A percentile compares a stretch with the other conserved stretches of the same genome.
phyloP scores from a whole-genome alignment of 2,888 invertebrate species.

The Acanthosepion esculentum region DNA sequence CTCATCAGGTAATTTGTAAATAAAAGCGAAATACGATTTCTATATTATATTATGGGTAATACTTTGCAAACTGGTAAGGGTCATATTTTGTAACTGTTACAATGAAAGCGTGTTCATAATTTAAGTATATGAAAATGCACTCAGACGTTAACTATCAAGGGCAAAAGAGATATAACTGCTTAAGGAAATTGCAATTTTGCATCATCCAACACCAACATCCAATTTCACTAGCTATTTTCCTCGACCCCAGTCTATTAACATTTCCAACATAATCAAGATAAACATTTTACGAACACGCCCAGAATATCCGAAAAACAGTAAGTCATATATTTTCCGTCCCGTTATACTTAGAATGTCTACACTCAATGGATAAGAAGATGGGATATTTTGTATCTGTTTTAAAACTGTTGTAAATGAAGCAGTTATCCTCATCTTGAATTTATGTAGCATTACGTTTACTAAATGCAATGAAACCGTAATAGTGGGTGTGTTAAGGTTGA shows the following conservation, averaged over 20 bases:
- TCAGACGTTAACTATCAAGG: too few relatives aligned
- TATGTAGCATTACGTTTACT: not conserved
- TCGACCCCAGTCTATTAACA: not conserved
- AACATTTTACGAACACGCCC: too few relatives aligned
- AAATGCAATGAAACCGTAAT: not conserved
- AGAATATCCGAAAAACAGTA: not conserved
- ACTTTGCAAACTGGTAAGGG: too few relatives aligned
- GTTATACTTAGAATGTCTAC: too few relatives aligned
- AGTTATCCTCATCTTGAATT: not conserved
- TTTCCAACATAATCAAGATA: not conserved
- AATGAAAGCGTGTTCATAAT: too few relatives aligned
- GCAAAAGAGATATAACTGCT: too few relatives aligned
- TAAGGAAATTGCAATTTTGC: too few relatives aligned
- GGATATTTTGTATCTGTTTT: not conserved
- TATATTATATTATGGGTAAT: too few relatives aligned
- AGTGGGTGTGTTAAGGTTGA: not conserved
- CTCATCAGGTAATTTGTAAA: too few relatives aligned
- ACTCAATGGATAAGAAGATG: not conserved
- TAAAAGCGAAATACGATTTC: too few relatives aligned
- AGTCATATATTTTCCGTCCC: not conserved
- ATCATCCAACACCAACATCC: not conserved
- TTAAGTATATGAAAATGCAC: too few relatives aligned
- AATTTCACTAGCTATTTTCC: not conserved
- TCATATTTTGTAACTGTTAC: too few relatives aligned
- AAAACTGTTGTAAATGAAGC: not conserved